A percentile compares a stretch with the other conserved stretches of the same genome.
phyloP scores from a whole-genome alignment of 1,140 invertebrate genomes.

The Zaprionus gabonicus region DNA sequence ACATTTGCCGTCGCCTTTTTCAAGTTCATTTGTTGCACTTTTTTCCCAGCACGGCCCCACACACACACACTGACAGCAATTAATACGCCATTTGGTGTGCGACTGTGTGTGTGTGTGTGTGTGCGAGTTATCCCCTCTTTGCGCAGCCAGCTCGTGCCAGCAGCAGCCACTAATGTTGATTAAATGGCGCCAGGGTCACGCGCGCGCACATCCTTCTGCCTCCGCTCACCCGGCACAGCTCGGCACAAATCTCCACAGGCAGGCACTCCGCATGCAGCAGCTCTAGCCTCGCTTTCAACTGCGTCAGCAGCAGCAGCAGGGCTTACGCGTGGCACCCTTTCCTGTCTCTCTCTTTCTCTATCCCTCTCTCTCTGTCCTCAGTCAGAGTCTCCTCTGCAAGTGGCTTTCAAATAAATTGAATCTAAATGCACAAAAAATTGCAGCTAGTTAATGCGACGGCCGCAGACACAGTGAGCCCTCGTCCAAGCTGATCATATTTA shows the following conservation, averaged over 20 bases:
- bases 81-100: conserved; percentile 65
- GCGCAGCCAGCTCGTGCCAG: conserved; percentile 2
- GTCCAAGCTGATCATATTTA: conserved; percentile 2
- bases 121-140: conserved; percentile 10
- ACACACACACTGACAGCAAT: conserved; percentile 53
- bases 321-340: conserved; percentile 27
- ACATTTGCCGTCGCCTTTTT: conserved; percentile 29
- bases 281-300: background rate
- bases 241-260: conserved; percentile 40
- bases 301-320: conserved; percentile 17
- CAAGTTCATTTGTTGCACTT: conserved; percentile 63
- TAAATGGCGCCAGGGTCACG: conserved; percentile 66
- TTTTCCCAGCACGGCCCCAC: conserved; percentile 39
- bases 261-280: conserved; percentile 23
- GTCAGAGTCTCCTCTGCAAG: background rate
- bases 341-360: background rate
- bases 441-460: conserved; percentile 20
- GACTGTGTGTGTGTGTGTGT: conserved; percentile 5
- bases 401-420: conserved; percentile 55
- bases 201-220: conserved; percentile 27
- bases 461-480: background rate
- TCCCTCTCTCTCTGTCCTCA: background rate
- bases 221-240: background rate
- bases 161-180: conserved; percentile 70
- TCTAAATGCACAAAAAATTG: conserved; percentile 47